Base-by-base conservation (phyloP, 2,888 invertebrate genomes). In the Tigriopus californicus region DNA sequence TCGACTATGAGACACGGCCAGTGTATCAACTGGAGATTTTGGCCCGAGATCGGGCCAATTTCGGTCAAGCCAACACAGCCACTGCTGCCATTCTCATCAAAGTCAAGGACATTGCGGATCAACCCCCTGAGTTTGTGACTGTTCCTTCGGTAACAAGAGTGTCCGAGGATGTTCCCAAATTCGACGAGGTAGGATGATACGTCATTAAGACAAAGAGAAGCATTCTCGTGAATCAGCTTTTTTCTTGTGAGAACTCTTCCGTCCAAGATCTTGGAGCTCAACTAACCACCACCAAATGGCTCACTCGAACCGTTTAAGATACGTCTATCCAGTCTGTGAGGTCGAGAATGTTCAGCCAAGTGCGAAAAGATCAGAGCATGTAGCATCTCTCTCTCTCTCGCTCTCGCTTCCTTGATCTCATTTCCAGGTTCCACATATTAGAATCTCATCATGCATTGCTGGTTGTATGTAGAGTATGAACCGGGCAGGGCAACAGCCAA, bases 41-140 rank as follows among this genome's bases (percentile, higher is more conserved):
- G n/a, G 89, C 89, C 0, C 79, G 84, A 2, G 89, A 89, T 70
- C 77, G 89, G 57, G 87, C 89, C 1, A 87, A 83, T 80, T 82
- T 61, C 25, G 62, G 63, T 12, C 55, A 75, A 72, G 78, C 87
- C n/a, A 89, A 91, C 68, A 89, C 89, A 1, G 90, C 87, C 20
- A 87, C 89, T 2, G 89, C 89, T 1, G 85, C 87, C 58, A 79
- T 91, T 64, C 74, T 91, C 63, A 80, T 91, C 6, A 86, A 88
- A 72, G 80, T 88, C 0, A 80, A 82, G 67, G 92, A 94, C 72
- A 80, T 88, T 22, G 90, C 90, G 70, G 92, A 92, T 70, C 85
- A 87, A 70, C 87, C 89, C 0, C 91, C 92, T 0, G 85, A 86
- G 69, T 92, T 92, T 72, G 79, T 90, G 24, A 79, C 83, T 59